Conservation (phyloP, 2,888 invertebrate species). For the Hyposoter didymator region DNA sequence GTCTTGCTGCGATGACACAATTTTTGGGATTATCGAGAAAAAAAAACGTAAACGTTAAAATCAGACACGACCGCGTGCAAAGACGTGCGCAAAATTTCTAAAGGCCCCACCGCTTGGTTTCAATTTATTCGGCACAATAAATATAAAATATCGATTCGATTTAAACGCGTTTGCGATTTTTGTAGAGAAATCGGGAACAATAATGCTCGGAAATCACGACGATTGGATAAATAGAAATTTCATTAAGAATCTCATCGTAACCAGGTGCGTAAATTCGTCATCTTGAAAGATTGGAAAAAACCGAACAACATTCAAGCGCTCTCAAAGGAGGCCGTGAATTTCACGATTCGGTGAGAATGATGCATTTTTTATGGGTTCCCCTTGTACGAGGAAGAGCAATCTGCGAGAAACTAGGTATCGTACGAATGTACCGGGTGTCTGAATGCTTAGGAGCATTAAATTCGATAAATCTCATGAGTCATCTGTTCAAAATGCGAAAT, state of each 20-base stretch:
- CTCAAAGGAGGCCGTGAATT: slow-evolving; percentile 15
- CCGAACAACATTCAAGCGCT: background rate
- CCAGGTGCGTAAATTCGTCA: background rate
- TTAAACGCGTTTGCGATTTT: background rate
- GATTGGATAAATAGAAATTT: background rate
- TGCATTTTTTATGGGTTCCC: slow-evolving; percentile 53
- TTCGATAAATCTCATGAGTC: background rate
- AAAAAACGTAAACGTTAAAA: no score
- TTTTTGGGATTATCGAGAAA: no score
- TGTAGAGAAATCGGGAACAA: background rate
- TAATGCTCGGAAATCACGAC: background rate
- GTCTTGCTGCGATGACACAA: no score
- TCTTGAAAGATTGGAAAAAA: slow-evolving; percentile 14
- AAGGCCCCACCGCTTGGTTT: no score
- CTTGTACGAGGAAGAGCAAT: slow-evolving; percentile 13
- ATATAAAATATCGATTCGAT: background rate
- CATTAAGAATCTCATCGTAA: slow-evolving; percentile 10
- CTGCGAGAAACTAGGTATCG: slow-evolving; percentile 17
- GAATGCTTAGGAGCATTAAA: background rate
- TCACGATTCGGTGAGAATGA: slow-evolving; percentile 39
- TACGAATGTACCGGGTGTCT: background rate
- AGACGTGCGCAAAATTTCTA: no score
- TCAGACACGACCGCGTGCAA: no score
- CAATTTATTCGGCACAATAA: no score
- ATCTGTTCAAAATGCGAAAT: background rate